Evolutionary conservation across 92 coral and sea anemone species (phyloP).

Genomic region (Porites cylindrica): DNA sequence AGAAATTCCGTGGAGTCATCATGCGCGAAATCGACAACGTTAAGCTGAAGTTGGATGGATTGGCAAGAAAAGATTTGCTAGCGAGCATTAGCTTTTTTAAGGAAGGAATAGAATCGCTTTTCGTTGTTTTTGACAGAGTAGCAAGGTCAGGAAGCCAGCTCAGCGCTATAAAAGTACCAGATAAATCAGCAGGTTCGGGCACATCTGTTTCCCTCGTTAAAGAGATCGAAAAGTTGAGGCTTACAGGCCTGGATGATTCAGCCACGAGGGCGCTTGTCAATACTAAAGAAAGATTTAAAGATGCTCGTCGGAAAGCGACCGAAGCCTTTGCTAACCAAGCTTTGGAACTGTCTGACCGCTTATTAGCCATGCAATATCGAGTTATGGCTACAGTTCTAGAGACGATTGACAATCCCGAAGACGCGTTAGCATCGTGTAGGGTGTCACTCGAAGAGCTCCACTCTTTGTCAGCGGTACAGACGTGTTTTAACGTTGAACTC

Average conservation of each 20-base stretch:
- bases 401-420: background rate
- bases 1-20: too few species aligned
- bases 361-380: background rate
- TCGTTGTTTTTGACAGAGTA: constrained; percentile 4
- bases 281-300: constrained; percentile 36
- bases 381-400: background rate
- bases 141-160: background rate
- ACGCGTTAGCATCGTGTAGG: background rate
- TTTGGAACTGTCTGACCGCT: background rate
- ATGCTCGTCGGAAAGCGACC: constrained; percentile 41
- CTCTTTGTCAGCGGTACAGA: background rate
- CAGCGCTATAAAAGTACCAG: background rate
- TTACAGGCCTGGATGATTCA: constrained; percentile 29
- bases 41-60: too few species aligned
- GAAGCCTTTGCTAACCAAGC: constrained; percentile 28
- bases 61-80: background rate
- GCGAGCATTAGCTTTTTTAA: constrained; percentile 26
- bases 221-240: background rate
- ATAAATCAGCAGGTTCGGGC: background rate
- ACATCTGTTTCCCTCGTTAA: background rate
- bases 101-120: constrained; percentile 12
- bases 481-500: background rate
- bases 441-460: background rate
- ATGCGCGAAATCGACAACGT: too few species aligned
- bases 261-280: constrained; percentile 11